Conservation (phyloP, 2,888 invertebrate genomes). For the Galerucella nymphaeae region DNA sequence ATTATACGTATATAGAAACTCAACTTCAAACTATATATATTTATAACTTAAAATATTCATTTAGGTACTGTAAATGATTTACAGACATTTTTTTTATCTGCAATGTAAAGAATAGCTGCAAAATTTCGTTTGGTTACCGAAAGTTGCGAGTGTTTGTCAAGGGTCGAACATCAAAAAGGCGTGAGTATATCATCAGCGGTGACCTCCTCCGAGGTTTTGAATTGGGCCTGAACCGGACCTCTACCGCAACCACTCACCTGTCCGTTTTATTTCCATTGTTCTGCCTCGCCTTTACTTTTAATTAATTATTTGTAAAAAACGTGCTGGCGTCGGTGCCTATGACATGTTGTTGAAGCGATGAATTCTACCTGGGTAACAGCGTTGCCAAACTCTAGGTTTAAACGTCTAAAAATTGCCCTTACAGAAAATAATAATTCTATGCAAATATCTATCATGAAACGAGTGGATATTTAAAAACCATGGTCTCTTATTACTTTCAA, state of each 20-base stretch:
- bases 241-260: constrained; percentile 54
- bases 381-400: constrained; percentile 3
- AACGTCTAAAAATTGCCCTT: not conserved
- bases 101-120: not conserved
- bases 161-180: not conserved
- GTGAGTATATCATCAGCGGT: constrained; percentile 39
- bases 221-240: constrained; percentile 38
- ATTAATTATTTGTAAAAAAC: constrained; percentile 43
- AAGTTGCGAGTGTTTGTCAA: constrained; percentile 2
- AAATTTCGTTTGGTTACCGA: not conserved
- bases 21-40: too few relatives aligned
- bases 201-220: constrained; percentile 60
- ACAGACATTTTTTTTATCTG: not conserved
- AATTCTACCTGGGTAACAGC: constrained; percentile 11
- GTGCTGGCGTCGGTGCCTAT: constrained; percentile 20
- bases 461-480: too few relatives aligned
- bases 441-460: too few relatives aligned
- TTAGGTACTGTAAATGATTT: too few relatives aligned
- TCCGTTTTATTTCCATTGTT: constrained; percentile 53
- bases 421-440: too few relatives aligned
- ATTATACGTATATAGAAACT: too few relatives aligned
- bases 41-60: too few relatives aligned
- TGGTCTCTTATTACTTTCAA: too few relatives aligned
- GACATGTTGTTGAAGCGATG: constrained; percentile 19
- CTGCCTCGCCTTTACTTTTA: constrained; percentile 43